Evolutionary conservation across 2,113 vertebrate species (phyloP), one percentile per base, ranked within the genome.

Genomic region (Synodontis membranacea): DNA sequence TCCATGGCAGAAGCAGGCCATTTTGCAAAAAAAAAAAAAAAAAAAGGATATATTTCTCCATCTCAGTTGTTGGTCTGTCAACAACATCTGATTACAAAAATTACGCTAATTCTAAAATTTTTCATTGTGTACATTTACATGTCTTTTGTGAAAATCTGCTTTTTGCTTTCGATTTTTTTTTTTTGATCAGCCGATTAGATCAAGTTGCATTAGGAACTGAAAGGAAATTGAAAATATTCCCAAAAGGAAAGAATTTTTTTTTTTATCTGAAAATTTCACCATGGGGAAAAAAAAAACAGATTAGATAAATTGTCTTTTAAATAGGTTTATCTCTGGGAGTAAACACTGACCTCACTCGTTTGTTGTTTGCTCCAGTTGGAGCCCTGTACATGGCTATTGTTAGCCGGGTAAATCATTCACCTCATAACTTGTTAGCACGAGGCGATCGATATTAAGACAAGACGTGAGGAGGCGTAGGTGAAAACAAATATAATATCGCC

Each of bases 331-430:
- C 76, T 84, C 44, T 19, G 37, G 48, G 39, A 19, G 84, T 75
- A 88, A 84, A 88, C 81, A 82, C 28, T 74, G 3, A 48, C 62
- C 64, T 85, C 86, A 70, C 86, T 80, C 75, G 87, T 17, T 66
- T 17, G 54, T 42, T 86, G 60, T 86, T 87, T 85, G 82, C 86
- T 72, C 80, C 66, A 52, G 42, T 76, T 15, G 15, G 48, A 19
- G 79, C 56, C 72, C 50, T 34, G 79, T 75, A 76, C 76, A 70
- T 52, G 28, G 54, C 80, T 70, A 79, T 86, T 74, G 80, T 84
- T 82, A 15, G 56, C 76, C 46, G 50, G 42, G 84, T 84, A 48
- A 66, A 86, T 84, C 17, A 89, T 91, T 88, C 60, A 90, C 87
- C 82, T 58, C 52, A 83, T 74, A 60, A 74, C 4, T 19, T 8